A percentile compares a stretch with the other conserved stretches of the same genome.
Evolutionary conservation across 2,113 vertebrate species (phyloP).

Genomic region (Oreocharis arfaki): DNA sequence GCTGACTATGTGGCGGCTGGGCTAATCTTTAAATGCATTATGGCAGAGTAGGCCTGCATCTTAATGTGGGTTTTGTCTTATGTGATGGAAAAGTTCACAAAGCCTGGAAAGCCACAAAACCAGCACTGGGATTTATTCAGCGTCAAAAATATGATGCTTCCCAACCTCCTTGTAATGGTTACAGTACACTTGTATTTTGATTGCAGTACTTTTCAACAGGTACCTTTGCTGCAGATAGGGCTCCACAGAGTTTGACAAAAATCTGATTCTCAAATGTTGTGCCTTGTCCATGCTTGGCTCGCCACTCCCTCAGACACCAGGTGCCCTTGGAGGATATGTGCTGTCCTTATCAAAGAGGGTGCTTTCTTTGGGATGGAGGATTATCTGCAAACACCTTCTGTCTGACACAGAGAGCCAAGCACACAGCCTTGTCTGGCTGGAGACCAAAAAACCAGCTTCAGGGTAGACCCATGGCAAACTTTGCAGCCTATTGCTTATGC

Average conservation of each 20-base stretch:
- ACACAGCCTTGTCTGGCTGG: background rate
- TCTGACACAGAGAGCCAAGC: background rate
- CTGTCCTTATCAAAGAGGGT: background rate
- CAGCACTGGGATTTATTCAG: background rate
- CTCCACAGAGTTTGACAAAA: background rate
- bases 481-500: background rate
- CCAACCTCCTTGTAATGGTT: background rate
- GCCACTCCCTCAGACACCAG: background rate
- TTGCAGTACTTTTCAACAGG: background rate
- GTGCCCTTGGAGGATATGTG: background rate
- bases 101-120: slow-evolving; percentile 33
- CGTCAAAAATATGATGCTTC: background rate
- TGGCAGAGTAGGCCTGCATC: slow-evolving; percentile 49
- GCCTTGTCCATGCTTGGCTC: accelerated
- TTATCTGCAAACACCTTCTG: background rate
- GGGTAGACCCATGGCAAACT: background rate
- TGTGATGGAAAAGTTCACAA: background rate
- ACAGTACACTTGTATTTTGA: background rate
- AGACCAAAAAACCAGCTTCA: background rate
- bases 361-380: background rate
- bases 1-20: slow-evolving; percentile 59
- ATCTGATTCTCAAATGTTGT: background rate
- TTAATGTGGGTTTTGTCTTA: slow-evolving; percentile 58
- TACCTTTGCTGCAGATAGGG: background rate
- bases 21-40: slow-evolving; percentile 64